A percentile compares a stretch with the other conserved stretches of the same genome.
Evolutionary conservation across 2,113 vertebrate genomes (phyloP).

Genomic region (Phrynocephalus versicolor): DNA sequence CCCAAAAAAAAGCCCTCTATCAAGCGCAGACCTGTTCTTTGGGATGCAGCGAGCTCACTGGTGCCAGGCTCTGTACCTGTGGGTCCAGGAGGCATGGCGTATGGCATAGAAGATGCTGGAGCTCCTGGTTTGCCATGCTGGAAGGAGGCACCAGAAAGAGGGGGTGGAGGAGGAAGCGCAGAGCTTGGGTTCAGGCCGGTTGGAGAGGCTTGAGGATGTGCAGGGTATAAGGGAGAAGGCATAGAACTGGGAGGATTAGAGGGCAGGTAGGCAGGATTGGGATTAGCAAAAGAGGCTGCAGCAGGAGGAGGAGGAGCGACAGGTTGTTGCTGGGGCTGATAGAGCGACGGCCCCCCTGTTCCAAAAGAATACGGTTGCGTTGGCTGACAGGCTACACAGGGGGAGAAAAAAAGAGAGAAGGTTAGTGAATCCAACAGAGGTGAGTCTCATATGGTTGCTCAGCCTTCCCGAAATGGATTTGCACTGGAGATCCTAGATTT

Average conservation of each 20-base stretch:
- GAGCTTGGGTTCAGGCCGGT: conserved; percentile 63
- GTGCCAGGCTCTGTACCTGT: conserved; percentile 91
- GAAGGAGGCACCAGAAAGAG: conserved; percentile 82
- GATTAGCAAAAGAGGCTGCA: conserved; percentile 74
- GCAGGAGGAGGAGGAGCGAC: conserved; percentile 72
- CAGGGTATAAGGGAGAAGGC: conserved; percentile 62
- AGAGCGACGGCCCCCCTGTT: conserved; percentile 82
- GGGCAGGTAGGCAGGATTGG: conserved; percentile 69
- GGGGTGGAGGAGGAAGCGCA: conserved; percentile 72
- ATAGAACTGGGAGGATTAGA: conserved; percentile 70
- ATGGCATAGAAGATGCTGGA: conserved; percentile 83
- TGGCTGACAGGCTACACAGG: conserved; percentile 83
- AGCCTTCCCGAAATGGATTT: neutral
- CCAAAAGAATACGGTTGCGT: conserved; percentile 85
- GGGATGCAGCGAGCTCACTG: conserved; percentile 83
- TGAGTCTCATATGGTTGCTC: conserved; percentile 1
- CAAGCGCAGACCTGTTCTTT: conserved; percentile 91
- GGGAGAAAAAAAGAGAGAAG: conserved; percentile 68
- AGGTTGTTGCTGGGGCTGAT: conserved; percentile 84
- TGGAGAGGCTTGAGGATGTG: conserved; percentile 72
- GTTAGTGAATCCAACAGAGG: conserved; percentile 56
- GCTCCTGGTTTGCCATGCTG: conserved; percentile 93
- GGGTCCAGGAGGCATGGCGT: conserved; percentile 83
- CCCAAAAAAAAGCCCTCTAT: conserved; percentile 53
- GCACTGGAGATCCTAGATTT: neutral